phyloP scores from a whole-genome alignment of 2,888 invertebrate species.

The Dorcus hopei region DNA sequence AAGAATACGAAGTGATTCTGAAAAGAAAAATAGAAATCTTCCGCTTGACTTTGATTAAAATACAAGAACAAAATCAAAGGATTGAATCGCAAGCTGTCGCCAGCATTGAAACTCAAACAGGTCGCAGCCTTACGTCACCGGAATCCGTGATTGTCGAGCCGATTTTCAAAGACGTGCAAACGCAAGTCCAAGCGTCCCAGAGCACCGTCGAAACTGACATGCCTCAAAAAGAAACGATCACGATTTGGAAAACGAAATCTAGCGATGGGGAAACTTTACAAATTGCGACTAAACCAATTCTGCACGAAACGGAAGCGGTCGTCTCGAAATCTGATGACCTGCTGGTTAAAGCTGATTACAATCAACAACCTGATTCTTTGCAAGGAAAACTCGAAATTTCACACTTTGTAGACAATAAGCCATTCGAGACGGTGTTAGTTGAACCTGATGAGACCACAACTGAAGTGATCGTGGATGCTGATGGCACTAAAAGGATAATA shows the following conservation, averaged over 20 bases:
- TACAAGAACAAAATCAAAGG: conserved; percentile 35
- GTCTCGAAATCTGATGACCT: conserved; percentile 57
- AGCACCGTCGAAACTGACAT: conserved; percentile 40
- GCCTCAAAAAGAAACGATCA: conserved; percentile 61
- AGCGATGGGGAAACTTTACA: conserved; percentile 69
- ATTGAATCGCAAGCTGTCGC: conserved; percentile 38
- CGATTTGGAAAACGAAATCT: conserved; percentile 61
- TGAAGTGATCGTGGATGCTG: conserved; percentile 75
- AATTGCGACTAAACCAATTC: conserved; percentile 63
- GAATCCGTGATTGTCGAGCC: conserved; percentile 34
- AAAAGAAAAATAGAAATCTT: conserved; percentile 58
- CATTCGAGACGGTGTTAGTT: conserved; percentile 77
- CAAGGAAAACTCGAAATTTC: conserved; percentile 69
- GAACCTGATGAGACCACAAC: conserved; percentile 82
- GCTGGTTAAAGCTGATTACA: conserved; percentile 71
- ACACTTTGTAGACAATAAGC: conserved; percentile 66
- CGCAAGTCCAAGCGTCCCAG: conserved; percentile 51
- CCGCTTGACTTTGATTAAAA: conserved; percentile 50
- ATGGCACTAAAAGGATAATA: conserved; percentile 77
- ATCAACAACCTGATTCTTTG: conserved; percentile 52
- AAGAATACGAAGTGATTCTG: conserved; percentile 62
- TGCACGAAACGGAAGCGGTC: conserved; percentile 48
- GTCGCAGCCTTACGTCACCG: conserved; percentile 56
- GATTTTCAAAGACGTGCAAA: conserved; percentile 54
- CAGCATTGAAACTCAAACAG: conserved; percentile 66